Evolutionary conservation across 92 coral and sea anemone species (phyloP), one percentile per base, ranked within the genome.

Genomic region (Parazoanthus atlanticus): DNA sequence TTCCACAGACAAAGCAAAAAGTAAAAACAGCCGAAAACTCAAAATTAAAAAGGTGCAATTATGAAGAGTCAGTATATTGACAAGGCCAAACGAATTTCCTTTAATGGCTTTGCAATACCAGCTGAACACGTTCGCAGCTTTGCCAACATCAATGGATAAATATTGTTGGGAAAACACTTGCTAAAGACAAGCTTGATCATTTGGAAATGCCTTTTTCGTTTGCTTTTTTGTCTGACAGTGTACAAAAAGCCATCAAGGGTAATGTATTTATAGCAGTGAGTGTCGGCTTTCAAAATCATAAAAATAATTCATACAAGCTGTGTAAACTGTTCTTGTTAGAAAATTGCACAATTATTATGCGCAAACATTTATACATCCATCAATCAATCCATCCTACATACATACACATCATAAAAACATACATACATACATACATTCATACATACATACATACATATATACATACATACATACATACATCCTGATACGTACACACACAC

Each of bases 131-230:
- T 17, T 15, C 21, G 25, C 82, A 78, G 82, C 82, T 78, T 78
- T 41, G 30, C 25, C 61, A 78, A 78, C 66, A 78, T 5, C 19
- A 21, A 47, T 52, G 16, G 29, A 78, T 29, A 78, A 46, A 47
- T 78, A 78, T 78, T 47, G 32, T 78, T 47, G 32, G 26, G 61
- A 28, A 46, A 78, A 1, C 34, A 43, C 67, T 78, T 47, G 32
- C 66, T 21, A 41, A 78, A 78, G 47, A 78, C 34, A 46, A 43
- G 16, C 25, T 78, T 78, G 15, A 78, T 78, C 61, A 47, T 78
- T 46, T 28, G 65, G 25, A 78, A 78, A 78, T 78, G 19, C 61
- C 66, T 49, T 78, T 17, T 78, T 78, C 66, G 82, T 78, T 78
- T 46, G 82, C 65, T 6, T 78, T 78, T 43, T n/a, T 9, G 82